Evolutionary conservation across 2,113 vertebrate species (phyloP).

Genomic region (Clupea harengus): DNA sequence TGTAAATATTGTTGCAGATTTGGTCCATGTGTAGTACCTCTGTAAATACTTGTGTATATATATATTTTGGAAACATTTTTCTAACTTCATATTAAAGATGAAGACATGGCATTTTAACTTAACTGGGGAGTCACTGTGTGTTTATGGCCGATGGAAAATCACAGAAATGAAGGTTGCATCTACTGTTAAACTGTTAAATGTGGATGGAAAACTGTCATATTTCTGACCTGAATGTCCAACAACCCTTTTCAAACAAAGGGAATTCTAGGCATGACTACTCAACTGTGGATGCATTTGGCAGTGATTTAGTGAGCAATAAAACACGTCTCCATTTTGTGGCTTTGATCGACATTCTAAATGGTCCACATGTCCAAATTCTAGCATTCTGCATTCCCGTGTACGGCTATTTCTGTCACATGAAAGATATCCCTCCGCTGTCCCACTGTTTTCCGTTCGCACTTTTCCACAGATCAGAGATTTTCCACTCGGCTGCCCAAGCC

Average conservation of each 20-base stretch:
- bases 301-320: neutral
- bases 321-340: too few relatives aligned
- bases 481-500: constrained; percentile 5
- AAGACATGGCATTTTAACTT: constrained; percentile 18
- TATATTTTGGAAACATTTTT: constrained; percentile 38
- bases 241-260: neutral
- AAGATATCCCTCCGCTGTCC: neutral
- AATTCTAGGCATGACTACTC: neutral
- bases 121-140: neutral
- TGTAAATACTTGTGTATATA: constrained; percentile 51
- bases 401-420: constrained; percentile 11
- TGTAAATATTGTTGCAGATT: constrained; percentile 39
- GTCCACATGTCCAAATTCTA: neutral
- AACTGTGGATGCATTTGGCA: neutral
- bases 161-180: neutral
- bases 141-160: neutral
- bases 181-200: neutral
- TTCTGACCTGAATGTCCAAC: neutral
- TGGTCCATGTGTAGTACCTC: constrained; percentile 25
- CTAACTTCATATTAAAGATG: constrained; percentile 31
- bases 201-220: neutral
- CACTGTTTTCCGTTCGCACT: constrained; percentile 16
- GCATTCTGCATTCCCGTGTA: neutral
- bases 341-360: neutral
- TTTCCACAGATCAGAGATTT: constrained; percentile 33